Base-by-base conservation (phyloP, 2,888 invertebrate genomes). In the Drosophila paramelanica region DNA sequence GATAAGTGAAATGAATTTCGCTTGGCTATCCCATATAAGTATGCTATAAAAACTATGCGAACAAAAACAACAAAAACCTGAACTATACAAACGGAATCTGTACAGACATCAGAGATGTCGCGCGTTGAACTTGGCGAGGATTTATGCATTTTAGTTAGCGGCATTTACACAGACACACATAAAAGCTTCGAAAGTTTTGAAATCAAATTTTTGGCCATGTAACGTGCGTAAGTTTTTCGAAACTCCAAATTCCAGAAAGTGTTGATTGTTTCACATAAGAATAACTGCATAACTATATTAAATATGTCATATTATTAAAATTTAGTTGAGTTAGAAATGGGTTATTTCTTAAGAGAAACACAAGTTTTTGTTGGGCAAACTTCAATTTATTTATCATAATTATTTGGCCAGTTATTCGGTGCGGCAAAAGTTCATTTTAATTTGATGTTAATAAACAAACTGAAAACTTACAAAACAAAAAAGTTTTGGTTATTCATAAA, bases 1-100 rank as follows among this genome's bases (percentile, higher is more conserved):
- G 77, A 79, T 88, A 82, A 83, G 88, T 86, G 88, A 86, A 88
- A 83, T 88, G 83, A 80, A 88, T 83, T 82, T 81, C 66, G 61
- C 66, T 73, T 41, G 49, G 49, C 58, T 81, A 82, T 59, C 82
- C 79, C 82, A 88, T 76, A 82, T 76, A 82, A 82, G 82, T 76
- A 79, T 79, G 82, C 88, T 82, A 82, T 88, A 81, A 88, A 85
- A 87, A 70, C 68, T 69, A 66, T 65, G 65, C 41, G 47, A 59
- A 61, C 68, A 61, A 66, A 71, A 74, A 53, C 36, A 31, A 13
- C 33, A 27, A 14, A 33, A 36, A 11, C 11, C 13, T 36, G 41
- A 52, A 61, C 53, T 46, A 58, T 52, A 39, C 42, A 23, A 69
- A 51, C 70, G 57, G 50, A 52, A 36, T 55, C 51, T 62, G 47